Percentiles rank a stretch among this genome's conserved stretches.
Conservation (phyloP, 2,797 vertebrate species). For the Periophthalmus magnuspinnatus region DNA sequence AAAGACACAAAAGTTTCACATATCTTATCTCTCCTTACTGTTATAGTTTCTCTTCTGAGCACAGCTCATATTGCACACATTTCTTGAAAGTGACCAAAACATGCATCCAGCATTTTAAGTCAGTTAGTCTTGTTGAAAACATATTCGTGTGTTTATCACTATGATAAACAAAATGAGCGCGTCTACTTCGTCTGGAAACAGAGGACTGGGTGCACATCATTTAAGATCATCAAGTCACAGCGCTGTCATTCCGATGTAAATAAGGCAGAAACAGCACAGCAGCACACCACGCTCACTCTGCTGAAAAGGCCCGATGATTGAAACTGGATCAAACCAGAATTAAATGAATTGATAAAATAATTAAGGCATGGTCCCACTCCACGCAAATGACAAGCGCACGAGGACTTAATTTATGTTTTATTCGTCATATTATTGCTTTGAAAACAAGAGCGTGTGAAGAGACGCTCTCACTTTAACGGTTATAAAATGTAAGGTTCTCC, state of each 20-base stretch:
- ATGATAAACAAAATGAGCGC: background rate
- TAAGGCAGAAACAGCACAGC: background rate
- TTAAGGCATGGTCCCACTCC: slow-evolving; percentile 44
- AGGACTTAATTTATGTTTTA: slow-evolving; percentile 14
- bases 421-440: slow-evolving; percentile 4
- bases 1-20: background rate
- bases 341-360: slow-evolving; percentile 70
- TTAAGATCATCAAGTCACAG: background rate
- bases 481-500: slow-evolving; percentile 23
- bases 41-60: background rate
- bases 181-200: background rate
- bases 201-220: background rate
- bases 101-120: background rate
- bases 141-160: background rate
- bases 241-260: slow-evolving; percentile 1
- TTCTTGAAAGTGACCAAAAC: background rate
- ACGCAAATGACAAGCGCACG: slow-evolving; percentile 21
- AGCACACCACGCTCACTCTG: slow-evolving; percentile 17
- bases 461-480: slow-evolving; percentile 21
- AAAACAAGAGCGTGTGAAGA: background rate
- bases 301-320: slow-evolving; percentile 41
- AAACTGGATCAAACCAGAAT: slow-evolving; percentile 66
- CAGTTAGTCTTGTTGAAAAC: background rate
- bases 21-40: background rate
- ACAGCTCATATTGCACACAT: background rate